Conservation (phyloP, 2,888 invertebrate species). For the Mongoloraphidia duomilia region DNA sequence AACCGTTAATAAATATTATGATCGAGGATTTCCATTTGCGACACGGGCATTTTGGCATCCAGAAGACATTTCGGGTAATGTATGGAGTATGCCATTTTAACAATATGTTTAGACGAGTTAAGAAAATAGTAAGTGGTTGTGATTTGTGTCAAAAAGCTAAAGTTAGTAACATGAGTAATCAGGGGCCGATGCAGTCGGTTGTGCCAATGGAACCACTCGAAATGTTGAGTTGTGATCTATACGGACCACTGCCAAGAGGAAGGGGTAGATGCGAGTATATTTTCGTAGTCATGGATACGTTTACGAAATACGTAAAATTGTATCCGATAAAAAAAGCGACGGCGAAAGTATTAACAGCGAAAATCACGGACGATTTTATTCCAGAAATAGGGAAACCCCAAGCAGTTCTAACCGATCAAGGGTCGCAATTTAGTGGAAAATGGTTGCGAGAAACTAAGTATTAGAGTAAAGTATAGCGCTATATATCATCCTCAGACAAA, state of each 20-base stretch:
- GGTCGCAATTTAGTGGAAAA: slow-evolving; percentile 13
- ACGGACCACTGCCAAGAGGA: slow-evolving; percentile 13
- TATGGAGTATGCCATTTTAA: slow-evolving; percentile 3
- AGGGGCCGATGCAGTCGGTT: slow-evolving; percentile 6
- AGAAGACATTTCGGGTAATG: slow-evolving; percentile 1
- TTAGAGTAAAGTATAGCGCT: slow-evolving; percentile 8
- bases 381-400: slow-evolving; percentile 1
- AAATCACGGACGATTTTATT: slow-evolving; percentile 9
- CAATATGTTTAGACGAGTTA: neutral
- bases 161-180: neutral
- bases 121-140: slow-evolving; percentile 3
- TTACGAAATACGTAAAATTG: too few relatives aligned
- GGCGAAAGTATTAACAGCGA: slow-evolving; percentile 8
- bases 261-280: slow-evolving; percentile 12
- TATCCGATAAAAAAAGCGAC: slow-evolving; percentile 14
- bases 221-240: slow-evolving; percentile 13
- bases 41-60: slow-evolving; percentile 10
- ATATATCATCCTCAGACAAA: slow-evolving; percentile 16
- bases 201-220: slow-evolving; percentile 9
- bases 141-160: slow-evolving; percentile 14
- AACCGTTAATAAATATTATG: too few relatives aligned
- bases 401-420: slow-evolving; percentile 14
- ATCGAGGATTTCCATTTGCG: too few relatives aligned
- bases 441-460: slow-evolving; percentile 9
- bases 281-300: slow-evolving; percentile 16